Base-by-base conservation (phyloP, 2,797 vertebrate species). In the Choloepus didactylus region DNA sequence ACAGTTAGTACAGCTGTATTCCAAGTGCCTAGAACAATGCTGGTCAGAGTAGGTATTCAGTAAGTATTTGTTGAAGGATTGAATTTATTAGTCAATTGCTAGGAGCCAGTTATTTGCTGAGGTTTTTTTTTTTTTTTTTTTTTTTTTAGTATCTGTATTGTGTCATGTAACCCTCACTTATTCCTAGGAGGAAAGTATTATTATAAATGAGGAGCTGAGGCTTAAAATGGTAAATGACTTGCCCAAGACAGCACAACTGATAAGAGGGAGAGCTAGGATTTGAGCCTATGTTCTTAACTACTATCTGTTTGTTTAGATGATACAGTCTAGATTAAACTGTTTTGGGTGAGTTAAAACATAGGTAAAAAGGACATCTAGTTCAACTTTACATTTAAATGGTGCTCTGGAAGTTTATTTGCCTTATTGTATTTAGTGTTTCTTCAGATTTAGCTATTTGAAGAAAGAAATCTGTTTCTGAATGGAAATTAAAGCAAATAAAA, bases 401-500 rank as follows among this genome's bases (percentile, higher is more conserved):
- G 54, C 27, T 54, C 46, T 21, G 27, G 38, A 89, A 88, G 41
- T 51, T 91, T 87, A 72, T 87, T 77, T 91, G 19, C 15, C 76
- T 83, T 76, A 19, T 73, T 73, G 87, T 91, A 19, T 49, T 92
- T 89, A 91, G 19, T 69, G 46, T 79, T 93, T 92, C 41, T 91
- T 87, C 27, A 84, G 7, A 72, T 88, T 76, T 62, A 56, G 4
- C 14, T 88, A 9, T 83, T 95, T 86, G 46, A n/a, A 14, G 38
- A 73, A 93, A 56, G 2, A 70, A 38, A 56, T 87, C 29, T 80
- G 29, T 92, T 95, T 86, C 49, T 77, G 23, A 73, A 25, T 85
- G 16, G 29, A 81, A 85, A 76, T 89, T 70, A 90, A 90, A 86
- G 38, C 31, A 56, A 77, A 56, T 15, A 46, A 21, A 27, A 9